Percentiles rank a stretch among this genome's conserved stretches.
These are phyloP conservation scores for Diarsia brunnea DNA, from an alignment of 2,888 invertebrate species.

Conservation along the genomic window DNA sequence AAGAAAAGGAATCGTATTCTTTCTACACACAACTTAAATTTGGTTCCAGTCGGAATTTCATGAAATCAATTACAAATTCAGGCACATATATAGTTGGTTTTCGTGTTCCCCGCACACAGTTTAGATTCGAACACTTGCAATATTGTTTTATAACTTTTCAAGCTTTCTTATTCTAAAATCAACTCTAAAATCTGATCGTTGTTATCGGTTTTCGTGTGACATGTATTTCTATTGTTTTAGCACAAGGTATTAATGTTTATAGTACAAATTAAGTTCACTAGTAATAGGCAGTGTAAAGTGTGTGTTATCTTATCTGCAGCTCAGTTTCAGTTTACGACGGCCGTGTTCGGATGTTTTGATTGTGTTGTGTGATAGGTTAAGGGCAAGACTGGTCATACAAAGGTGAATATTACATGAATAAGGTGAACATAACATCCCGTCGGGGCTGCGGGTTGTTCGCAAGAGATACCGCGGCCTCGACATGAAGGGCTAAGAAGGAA, in stretches of 20 bases:
- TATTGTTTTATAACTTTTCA: not conserved
- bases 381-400: slow-evolving; percentile 9
- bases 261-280: slow-evolving; percentile 37
- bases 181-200: not conserved
- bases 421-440: no score
- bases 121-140: not conserved
- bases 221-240: slow-evolving; percentile 32
- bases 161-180: not conserved
- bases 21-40: not conserved
- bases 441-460: no score
- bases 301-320: slow-evolving; percentile 58
- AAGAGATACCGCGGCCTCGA: no score
- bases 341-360: slow-evolving; percentile 50
- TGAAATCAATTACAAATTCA: not conserved
- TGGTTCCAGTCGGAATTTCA: not conserved
- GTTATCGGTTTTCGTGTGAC: not conserved
- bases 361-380: slow-evolving; percentile 59
- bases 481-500: no score
- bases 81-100: not conserved
- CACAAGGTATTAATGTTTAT: slow-evolving; percentile 47
- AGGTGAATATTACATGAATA: not conserved
- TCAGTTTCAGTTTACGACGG: slow-evolving; percentile 60
- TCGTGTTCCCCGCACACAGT: not conserved
- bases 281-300: slow-evolving; percentile 48
- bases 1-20: not conserved